Conservation (phyloP, 2,113 vertebrate genomes). For the Cygnus buccinator region DNA sequence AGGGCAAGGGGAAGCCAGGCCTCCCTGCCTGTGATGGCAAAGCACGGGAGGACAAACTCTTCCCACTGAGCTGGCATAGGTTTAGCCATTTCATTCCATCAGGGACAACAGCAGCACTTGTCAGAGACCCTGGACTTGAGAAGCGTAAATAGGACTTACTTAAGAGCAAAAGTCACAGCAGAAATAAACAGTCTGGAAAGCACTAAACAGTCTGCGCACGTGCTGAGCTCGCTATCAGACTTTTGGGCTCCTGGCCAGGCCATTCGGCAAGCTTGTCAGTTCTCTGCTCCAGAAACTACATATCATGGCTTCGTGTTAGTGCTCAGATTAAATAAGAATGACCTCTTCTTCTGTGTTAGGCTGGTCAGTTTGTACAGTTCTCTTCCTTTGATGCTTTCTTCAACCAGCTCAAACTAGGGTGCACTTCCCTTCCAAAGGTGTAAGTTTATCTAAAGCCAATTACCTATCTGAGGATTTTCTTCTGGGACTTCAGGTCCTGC, state of each 20-base stretch:
- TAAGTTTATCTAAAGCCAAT: background rate
- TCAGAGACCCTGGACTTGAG: background rate
- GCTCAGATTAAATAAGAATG: constrained; percentile 32
- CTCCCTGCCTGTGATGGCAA: background rate
- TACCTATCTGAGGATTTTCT: background rate
- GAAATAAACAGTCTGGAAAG: constrained; percentile 22
- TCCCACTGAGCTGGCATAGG: background rate
- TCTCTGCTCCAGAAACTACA: background rate
- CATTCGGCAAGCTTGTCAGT: constrained; percentile 8
- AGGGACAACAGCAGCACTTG: background rate
- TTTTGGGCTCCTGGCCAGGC: constrained; percentile 34
- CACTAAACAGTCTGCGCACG: constrained; percentile 28
- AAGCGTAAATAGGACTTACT: background rate
- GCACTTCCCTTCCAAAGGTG: background rate
- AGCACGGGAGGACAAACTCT: background rate
- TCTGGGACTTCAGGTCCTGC: background rate
- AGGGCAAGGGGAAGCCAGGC: background rate
- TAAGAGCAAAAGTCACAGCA: background rate
- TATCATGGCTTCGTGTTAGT: background rate
- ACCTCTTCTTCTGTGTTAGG: background rate
- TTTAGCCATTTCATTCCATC: background rate
- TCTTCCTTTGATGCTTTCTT: background rate
- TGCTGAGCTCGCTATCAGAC: constrained; percentile 43
- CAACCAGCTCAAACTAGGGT: background rate
- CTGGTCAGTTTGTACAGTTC: background rate